Base-by-base conservation (phyloP, 1,140 invertebrate species). In the Papilio helenus region DNA sequence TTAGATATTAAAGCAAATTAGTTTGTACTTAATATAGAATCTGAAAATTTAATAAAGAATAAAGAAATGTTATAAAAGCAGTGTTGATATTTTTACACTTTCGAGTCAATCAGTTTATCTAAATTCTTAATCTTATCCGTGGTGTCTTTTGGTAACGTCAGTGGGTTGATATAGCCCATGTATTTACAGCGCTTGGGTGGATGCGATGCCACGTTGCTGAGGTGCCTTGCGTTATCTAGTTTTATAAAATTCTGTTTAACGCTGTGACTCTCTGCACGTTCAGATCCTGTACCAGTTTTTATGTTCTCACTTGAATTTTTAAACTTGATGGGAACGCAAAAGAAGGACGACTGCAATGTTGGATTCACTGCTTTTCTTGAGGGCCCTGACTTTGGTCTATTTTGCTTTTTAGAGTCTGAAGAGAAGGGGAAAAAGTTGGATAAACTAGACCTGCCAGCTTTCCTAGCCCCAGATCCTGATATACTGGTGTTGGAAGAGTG, bases 381-480 rank as follows among this genome's bases (percentile, higher is more conserved):
- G 9, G 76, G 29, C 26, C 29, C 76, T n/a, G 73, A 18, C 18
- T 76, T 76, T 55, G 26, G 20, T 34, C 7, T 76, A 29, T 12
- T 3, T 29, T 55, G 23, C 16, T 76, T 18, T 29, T 49, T 51
- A 9, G 49, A 0, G 20, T 55, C 55, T 3, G 76, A 18, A 20
- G 18, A 34, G 51, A 77, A 61, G 23, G 76, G 76, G n/a, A 77
- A 77, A 14, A 61, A 77, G 18, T 77, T 77, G 18, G 76, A 65
- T 14, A 74, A 20, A 26, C 44, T 49, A 7, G 72, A 26, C n/a
- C 42, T 44, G 5, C 42, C 42, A 23, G 39, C 72, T 26, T 74
- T 74, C 39, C 72, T 10, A 29, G 42, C 72, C 14, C 72, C 72
- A 29, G 72, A 5, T 7, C 26, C 76, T 5, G 76, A 34, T 20